Percentiles rank a stretch among this genome's conserved stretches.
phyloP scores from a whole-genome alignment of 2,113 vertebrate species.

The Heptranchias perlo region DNA sequence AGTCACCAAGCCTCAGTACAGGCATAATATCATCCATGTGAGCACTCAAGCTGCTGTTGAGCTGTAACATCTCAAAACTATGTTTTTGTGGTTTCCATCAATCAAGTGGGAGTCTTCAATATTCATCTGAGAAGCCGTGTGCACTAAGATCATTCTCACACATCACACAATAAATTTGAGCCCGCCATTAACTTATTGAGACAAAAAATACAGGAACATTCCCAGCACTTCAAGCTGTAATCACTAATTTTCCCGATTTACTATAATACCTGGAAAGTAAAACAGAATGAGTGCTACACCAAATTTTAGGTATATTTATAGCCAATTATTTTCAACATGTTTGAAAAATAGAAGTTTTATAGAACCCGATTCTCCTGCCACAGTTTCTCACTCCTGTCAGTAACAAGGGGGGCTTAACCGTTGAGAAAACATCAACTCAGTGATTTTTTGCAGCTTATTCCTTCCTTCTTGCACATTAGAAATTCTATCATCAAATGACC shows the following conservation, averaged over 20 bases:
- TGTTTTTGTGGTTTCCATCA: not conserved
- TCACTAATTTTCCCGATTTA: not conserved
- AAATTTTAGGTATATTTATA: not conserved
- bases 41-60: not conserved
- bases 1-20: not conserved
- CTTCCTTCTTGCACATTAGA: not conserved
- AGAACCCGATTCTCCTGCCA: not conserved
- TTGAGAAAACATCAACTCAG: not conserved
- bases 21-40: not conserved
- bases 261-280: not conserved
- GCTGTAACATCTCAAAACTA: not conserved
- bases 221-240: not conserved
- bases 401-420: not conserved
- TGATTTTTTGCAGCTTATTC: not conserved
- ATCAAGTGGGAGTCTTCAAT: not conserved
- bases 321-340: not conserved
- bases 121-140: not conserved
- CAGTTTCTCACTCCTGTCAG: not conserved
- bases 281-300: not conserved
- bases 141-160: not conserved
- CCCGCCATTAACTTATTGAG: not conserved
- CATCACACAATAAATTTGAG: not conserved
- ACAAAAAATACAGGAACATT: not conserved
- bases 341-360: not conserved
- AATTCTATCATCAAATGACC: not conserved